These are phyloP conservation scores for Xerus rutilus DNA, from an alignment of 2,797 vertebrate genomes.

Conservation along the genomic window DNA sequence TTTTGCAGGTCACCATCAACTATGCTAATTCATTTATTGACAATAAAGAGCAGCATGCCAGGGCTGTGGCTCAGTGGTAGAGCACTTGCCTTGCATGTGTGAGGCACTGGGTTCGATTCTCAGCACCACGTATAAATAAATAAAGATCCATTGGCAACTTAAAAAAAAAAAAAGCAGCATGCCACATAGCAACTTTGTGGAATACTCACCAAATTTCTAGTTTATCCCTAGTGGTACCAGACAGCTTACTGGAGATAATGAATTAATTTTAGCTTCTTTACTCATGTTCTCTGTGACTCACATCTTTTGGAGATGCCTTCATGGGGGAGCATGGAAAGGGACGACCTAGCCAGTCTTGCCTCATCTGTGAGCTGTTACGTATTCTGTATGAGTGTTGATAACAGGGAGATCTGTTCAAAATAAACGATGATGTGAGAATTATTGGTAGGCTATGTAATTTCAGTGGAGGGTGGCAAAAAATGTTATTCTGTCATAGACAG, in stretches of 20 bases:
- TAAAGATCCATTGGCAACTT: too few relatives aligned
- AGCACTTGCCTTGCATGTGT: too few relatives aligned
- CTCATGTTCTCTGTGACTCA: not conserved
- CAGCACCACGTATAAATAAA: too few relatives aligned
- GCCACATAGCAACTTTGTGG: not conserved
- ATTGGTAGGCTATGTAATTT: constrained; percentile 1
- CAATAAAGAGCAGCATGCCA: constrained; percentile 20
- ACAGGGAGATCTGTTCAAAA: constrained; percentile 34
- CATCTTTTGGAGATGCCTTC: constrained; percentile 8
- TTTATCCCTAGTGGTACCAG: constrained; percentile 26
- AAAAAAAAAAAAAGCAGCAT: too few relatives aligned
- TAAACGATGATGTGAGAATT: constrained; percentile 5
- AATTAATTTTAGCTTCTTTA: constrained; percentile 49
- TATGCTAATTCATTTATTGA: constrained; percentile 42
- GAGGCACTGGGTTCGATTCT: too few relatives aligned
- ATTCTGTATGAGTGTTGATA: not conserved
- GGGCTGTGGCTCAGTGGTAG: too few relatives aligned
- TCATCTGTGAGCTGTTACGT: not conserved
- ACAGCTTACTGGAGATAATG: not conserved
- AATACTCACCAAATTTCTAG: not conserved
- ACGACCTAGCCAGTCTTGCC: not conserved
- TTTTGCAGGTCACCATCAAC: constrained; percentile 23
- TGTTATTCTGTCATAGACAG: not conserved
- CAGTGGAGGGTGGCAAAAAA: constrained; percentile 10
- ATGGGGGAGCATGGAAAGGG: not conserved